Percentiles rank a stretch among this genome's conserved stretches.
Evolutionary conservation across 1,140 invertebrate species (phyloP).

Genomic region (Chlorops oryzae): DNA sequence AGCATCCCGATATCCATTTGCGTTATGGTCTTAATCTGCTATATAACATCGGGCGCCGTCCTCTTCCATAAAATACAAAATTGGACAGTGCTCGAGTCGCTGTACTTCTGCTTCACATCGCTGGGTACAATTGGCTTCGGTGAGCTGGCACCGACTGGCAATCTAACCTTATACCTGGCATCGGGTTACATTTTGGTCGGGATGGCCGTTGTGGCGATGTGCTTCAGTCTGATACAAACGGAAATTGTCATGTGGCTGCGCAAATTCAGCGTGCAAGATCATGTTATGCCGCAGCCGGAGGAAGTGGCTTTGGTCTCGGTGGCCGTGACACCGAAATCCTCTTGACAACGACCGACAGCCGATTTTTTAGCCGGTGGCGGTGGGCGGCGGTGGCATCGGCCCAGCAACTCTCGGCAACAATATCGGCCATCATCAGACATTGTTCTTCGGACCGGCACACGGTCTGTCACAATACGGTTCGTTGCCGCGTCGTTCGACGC

Average conservation of each 20-base stretch:
- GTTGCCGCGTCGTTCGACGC: constrained; percentile 28
- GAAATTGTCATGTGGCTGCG: constrained; percentile 69
- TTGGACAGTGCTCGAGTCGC: constrained; percentile 86
- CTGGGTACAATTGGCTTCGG: constrained; percentile 86
- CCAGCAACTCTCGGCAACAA: constrained; percentile 15
- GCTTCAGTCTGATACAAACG: constrained; percentile 92
- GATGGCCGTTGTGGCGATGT: constrained; percentile 93
- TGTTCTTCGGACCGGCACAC: constrained; percentile 44
- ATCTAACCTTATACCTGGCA: constrained; percentile 59
- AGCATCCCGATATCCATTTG: constrained; percentile 83
- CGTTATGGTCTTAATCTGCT: constrained; percentile 79
- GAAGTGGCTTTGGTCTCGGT: constrained; percentile 43
- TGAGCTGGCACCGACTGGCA: constrained; percentile 62
- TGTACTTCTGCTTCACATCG: constrained; percentile 93
- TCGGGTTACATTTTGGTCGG: constrained; percentile 85
- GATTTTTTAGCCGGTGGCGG: constrained; percentile 18
- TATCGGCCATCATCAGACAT: constrained; percentile 43
- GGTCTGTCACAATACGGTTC: constrained; percentile 41
- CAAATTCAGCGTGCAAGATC: constrained; percentile 51
- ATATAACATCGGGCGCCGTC: constrained; percentile 85
- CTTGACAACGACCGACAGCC: constrained; percentile 45
- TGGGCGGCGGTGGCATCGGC: not conserved
- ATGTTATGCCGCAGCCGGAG: constrained; percentile 39
- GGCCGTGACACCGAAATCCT: constrained; percentile 43
- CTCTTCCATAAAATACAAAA: constrained; percentile 84